These are phyloP conservation scores for Notothenia coriiceps DNA, from an alignment of 2,113 vertebrate species.

Conservation along the genomic window DNA sequence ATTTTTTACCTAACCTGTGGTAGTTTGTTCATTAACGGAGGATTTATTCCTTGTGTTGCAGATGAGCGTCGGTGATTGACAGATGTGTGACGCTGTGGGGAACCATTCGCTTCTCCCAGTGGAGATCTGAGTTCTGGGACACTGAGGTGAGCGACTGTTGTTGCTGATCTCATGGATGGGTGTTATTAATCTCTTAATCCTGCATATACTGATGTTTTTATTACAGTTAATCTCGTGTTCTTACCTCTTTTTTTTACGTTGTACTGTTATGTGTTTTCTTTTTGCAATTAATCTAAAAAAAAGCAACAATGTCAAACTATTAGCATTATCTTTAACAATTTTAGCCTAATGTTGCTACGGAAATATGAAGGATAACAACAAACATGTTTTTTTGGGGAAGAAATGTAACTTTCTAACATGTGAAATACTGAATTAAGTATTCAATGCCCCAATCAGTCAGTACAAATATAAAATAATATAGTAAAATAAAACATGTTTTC, in stretches of 20 bases:
- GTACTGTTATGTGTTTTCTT: background rate
- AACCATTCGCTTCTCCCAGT: slow-evolving; percentile 84
- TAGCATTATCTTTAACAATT: background rate
- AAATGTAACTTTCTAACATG: no score
- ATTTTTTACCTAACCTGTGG: background rate
- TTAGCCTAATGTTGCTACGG: background rate
- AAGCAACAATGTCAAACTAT: background rate
- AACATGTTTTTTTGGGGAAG: no score
- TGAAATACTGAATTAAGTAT: no score
- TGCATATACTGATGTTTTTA: background rate
- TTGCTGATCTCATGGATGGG: background rate
- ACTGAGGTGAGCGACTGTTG: slow-evolving; percentile 84
- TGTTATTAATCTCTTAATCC: background rate
- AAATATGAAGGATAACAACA: background rate
- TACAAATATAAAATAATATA: no score
- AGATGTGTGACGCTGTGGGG: slow-evolving; percentile 91
- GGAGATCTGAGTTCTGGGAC: slow-evolving; percentile 90
- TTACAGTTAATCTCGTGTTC: background rate
- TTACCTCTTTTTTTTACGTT: background rate
- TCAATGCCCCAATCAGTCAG: no score
- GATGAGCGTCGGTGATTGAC: slow-evolving; percentile 84
- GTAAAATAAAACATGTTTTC: no score
- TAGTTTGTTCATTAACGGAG: background rate
- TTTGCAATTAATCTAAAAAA: background rate
- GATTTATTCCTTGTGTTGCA: slow-evolving; percentile 68